Base-by-base conservation (phyloP, 2,888 invertebrate species). In the Aradus depressus region DNA sequence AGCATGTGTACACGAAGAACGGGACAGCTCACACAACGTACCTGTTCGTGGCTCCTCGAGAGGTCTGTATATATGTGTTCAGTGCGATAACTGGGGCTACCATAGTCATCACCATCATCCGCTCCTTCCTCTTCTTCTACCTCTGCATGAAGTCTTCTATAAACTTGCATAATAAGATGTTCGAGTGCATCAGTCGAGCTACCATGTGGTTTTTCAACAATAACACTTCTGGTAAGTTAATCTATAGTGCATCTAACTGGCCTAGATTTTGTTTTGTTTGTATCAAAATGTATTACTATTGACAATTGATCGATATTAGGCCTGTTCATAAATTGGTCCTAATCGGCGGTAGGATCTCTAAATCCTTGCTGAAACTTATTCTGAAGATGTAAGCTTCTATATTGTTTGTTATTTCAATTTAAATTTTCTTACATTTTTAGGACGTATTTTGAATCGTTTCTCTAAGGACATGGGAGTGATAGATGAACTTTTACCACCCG, bases 151-250 rank as follows among this genome's bases (percentile, higher is more conserved):
- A 73, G 31, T 83, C 90, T 0, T 89, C 91, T 0, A 79, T 75
- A 3, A 75, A 71, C 4, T 71, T 93, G 0, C 93, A 93, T 69
- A 81, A 87, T 67, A 71, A 68, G 14, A 91, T 93, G 90, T 91
- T 92, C 66, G 68, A 73, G n/a, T 74, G 81, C 22, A 79, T 93
- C 19, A 81, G 87, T 2, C 74, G 82, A 16, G 83, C 88, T 0
- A 80, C 84, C 0, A 85, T 90, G 77, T 73, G 78, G 22, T 93
- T 93, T 70, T 93, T 93, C 70, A 88, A 91, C 64, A 78, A 78
- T 4, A 92, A 92, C 68, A 84, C 89, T 0, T 81, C 83, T 0
- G 84, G 84, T 74, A 68, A 67, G 52, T 56, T 23, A 44, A 37
- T 37, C 14, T 14, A 37, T 37, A 10, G 10, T n/a, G n/a, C n/a